Base-by-base conservation (phyloP, 2,113 vertebrate species). In the Emberiza fucata region DNA sequence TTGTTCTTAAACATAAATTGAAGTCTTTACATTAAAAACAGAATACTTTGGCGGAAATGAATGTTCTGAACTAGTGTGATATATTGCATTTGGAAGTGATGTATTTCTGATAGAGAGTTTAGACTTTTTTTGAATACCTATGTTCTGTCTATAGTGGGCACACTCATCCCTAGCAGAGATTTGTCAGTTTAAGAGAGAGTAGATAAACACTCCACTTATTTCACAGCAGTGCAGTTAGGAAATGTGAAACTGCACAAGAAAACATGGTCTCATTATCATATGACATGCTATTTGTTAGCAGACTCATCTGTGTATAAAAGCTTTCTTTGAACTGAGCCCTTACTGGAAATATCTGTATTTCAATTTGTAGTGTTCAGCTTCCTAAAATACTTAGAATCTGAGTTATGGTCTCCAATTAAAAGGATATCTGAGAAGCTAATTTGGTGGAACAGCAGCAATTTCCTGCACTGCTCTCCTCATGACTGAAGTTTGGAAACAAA, bases 1-100 rank as follows among this genome's bases (percentile, higher is more conserved):
- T 97, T 97, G 97, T 98, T 97, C 98, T 98, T 98, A 98, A 98
- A 98, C 97, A 97, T 91, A 98, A 98, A 98, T 97, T 97, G 98
- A 98, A 98, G 97, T 81, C 96, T 97, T 96, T 97, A 96, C 96
- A 97, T 97, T 98, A 97, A 97, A 97, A 97, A 90, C 42, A 60
- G 96, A 97, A 97, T 97, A 95, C 95, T 96, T 92, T 66, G 93
- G 87, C 42, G 23, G 92, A 98, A 98, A 98, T 95, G 78, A 97
- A 96, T 86, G 96, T 95, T 95, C 94, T 82, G 91, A 97, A 97
- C 84, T 92, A 97, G 94, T 64, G 79, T 86, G 95, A 96, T 96
- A 94, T 94, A 96, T 94, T 90, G 68, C 92, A 90, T 96, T 96
- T 94, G 88, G 90, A 97, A 97, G 71, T 56, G 86, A 53, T 83